Evolutionary conservation across 2,797 vertebrate genomes (phyloP).

Genomic region (Catostomus latipinnis): DNA sequence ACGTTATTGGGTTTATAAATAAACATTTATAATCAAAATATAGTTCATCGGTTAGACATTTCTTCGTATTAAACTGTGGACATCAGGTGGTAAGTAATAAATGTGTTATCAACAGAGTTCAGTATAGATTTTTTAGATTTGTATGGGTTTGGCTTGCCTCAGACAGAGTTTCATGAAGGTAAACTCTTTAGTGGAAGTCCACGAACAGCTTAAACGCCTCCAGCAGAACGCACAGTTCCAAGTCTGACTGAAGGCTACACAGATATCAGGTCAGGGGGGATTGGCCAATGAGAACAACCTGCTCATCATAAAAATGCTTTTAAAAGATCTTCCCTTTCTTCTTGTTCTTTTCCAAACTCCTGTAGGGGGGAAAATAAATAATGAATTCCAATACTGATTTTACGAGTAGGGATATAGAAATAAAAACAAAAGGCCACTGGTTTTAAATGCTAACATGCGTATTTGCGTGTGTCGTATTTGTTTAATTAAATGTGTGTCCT

Average conservation of each 20-base stretch:
- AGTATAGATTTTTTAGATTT: conserved; percentile 76
- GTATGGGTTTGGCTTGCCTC: conserved; percentile 85
- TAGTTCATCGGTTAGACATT: conserved; percentile 86
- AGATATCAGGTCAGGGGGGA: conserved; percentile 88
- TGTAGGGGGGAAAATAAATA: conserved; percentile 61
- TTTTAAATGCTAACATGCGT: too few species aligned
- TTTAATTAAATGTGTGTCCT: too few species aligned
- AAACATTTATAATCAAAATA: conserved; percentile 85
- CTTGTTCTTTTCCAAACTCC: conserved; percentile 99
- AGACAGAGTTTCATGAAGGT: conserved; percentile 81
- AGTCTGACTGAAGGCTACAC: conserved; percentile 79
- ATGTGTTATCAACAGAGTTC: conserved; percentile 75
- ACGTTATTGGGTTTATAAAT: conserved; percentile 76
- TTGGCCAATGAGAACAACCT: conserved; percentile 84
- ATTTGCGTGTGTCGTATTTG: too few species aligned
- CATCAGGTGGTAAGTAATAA: conserved; percentile 73
- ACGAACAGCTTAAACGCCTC: conserved; percentile 72
- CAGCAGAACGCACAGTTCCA: conserved; percentile 78
- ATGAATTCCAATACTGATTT: background rate
- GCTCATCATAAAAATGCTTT: conserved; percentile 77
- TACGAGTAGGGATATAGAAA: too few species aligned
- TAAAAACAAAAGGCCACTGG: too few species aligned
- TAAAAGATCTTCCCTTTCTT: conserved; percentile 99
- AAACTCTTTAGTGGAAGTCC: conserved; percentile 74
- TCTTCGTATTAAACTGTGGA: conserved; percentile 79